These are phyloP conservation scores for Saguinus midas DNA, from an alignment of 2,113 vertebrate species.

Conservation along the genomic window DNA sequence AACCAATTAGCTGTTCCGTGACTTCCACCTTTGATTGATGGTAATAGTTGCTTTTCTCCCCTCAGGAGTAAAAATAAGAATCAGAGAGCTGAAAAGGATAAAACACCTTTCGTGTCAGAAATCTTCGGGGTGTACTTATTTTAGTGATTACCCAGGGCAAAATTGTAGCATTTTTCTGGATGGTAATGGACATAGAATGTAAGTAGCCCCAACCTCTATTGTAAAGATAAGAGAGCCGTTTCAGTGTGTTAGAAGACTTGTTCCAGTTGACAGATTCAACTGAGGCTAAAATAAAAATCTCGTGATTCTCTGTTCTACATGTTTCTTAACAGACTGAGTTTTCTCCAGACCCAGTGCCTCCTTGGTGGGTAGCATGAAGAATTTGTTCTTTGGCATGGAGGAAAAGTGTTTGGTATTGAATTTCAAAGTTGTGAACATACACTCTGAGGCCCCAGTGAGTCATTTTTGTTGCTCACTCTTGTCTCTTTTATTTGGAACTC, in stretches of 20 bases:
- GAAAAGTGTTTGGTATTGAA: not conserved
- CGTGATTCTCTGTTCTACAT: not conserved
- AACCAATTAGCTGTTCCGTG: constrained; percentile 78
- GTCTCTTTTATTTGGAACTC: not conserved
- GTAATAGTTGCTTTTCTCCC: constrained; percentile 39
- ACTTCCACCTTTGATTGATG: constrained; percentile 75
- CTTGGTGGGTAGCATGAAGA: not conserved
- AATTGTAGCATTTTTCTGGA: not conserved
- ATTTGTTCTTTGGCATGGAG: not conserved
- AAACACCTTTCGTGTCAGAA: constrained; percentile 47
- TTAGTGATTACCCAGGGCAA: constrained; percentile 47
- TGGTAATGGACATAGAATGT: not conserved
- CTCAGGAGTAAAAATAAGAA: constrained; percentile 64
- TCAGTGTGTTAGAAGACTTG: not conserved
- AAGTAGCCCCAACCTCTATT: not conserved
- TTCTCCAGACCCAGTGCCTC: not conserved
- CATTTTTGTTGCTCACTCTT: not conserved
- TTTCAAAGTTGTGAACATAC: not conserved
- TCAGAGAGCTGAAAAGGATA: constrained; percentile 57
- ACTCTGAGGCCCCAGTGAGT: accelerated
- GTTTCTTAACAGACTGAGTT: not conserved
- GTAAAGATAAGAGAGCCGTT: not conserved
- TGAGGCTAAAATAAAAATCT: not conserved
- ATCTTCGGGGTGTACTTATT: constrained; percentile 38
- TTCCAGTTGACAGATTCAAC: not conserved